Percentiles rank a stretch among this genome's conserved stretches.
These are phyloP conservation scores for Thaleichthys pacificus DNA, from an alignment of 2,797 vertebrate genomes.

Conservation along the genomic window DNA sequence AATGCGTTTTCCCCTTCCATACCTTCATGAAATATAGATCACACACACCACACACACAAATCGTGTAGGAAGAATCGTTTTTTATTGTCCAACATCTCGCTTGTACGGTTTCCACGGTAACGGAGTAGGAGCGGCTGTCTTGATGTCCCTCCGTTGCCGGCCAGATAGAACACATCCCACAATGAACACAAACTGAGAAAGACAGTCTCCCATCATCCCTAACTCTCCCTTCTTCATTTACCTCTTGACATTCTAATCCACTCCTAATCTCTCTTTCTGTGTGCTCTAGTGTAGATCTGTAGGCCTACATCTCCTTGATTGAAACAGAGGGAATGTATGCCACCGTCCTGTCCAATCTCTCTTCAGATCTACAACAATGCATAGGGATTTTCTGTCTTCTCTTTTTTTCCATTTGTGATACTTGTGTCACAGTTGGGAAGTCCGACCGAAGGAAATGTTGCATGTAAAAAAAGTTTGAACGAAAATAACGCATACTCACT, in stretches of 20 bases:
- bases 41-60: constrained; percentile 22
- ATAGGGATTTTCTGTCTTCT: background rate
- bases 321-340: background rate
- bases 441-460: constrained; percentile 47
- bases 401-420: constrained; percentile 27
- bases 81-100: constrained; percentile 75
- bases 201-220: constrained; percentile 47
- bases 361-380: constrained; percentile 6
- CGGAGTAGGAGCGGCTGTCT: constrained; percentile 65
- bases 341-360: no score
- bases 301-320: no score
- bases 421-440: constrained; percentile 44
- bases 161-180: constrained; percentile 66
- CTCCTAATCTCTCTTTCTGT: background rate
- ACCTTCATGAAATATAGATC: constrained; percentile 8
- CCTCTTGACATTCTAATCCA: background rate
- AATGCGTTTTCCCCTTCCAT: background rate
- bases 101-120: constrained; percentile 67
- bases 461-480: constrained; percentile 46
- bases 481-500: constrained; percentile 35
- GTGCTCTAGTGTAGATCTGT: background rate
- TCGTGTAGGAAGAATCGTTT: constrained; percentile 67
- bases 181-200: constrained; percentile 71
- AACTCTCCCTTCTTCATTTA: background rate
- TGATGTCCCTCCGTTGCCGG: constrained; percentile 53